Conservation (phyloP, 2,113 vertebrate species). For the Isichthys henryi region DNA sequence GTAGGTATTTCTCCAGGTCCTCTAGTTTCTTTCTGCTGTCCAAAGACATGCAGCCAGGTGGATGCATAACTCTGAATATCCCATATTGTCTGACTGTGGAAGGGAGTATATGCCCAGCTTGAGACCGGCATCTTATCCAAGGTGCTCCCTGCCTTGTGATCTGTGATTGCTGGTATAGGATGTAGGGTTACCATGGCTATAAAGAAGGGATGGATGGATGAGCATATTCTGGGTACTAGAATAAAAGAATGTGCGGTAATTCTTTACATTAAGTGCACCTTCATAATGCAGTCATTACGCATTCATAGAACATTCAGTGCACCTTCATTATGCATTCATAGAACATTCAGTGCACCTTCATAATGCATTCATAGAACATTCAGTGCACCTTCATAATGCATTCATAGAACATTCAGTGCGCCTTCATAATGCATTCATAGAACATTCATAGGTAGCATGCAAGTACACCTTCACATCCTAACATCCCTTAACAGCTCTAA, state of each 20-base stretch:
- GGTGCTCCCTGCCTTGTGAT: background rate
- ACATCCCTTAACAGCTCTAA: no score
- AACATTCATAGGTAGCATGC: no score
- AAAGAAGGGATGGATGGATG: background rate
- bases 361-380: no score
- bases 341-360: no score
- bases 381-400: no score
- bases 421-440: no score
- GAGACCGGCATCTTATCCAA: background rate
- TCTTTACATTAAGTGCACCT: no score
- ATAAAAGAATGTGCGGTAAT: background rate
- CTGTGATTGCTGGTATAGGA: background rate
- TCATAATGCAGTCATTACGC: no score
- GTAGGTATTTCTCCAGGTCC: background rate
- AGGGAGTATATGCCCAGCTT: background rate
- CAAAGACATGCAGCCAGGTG: background rate
- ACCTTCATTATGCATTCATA: no score
- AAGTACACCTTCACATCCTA: no score
- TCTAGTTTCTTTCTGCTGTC: background rate
- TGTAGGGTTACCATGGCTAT: background rate
- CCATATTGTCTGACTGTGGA: background rate
- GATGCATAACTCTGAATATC: background rate
- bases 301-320: no score
- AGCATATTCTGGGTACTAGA: background rate
- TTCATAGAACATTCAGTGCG: no score